Conservation (phyloP, 1,140 invertebrate species). For the Nylanderia fulva region DNA sequence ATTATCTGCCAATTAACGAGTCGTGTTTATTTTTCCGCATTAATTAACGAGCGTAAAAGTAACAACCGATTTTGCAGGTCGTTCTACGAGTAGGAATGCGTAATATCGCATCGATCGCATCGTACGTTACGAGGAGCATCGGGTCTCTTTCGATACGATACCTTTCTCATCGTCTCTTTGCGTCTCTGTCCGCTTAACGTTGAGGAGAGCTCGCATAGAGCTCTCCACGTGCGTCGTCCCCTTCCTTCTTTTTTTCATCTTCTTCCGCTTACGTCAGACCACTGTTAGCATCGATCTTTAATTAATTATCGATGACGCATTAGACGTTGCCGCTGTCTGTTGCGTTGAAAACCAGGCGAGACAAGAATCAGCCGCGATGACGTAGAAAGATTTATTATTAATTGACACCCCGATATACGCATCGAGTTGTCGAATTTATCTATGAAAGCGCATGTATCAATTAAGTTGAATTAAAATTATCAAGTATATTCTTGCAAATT, state of each 20-base stretch:
- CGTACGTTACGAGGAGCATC: slow-evolving; percentile 52
- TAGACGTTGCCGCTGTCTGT: slow-evolving; percentile 58
- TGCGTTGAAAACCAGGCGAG: slow-evolving; percentile 31
- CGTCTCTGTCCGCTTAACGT: slow-evolving; percentile 70
- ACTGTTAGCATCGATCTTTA: slow-evolving; percentile 77
- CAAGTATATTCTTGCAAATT: no score
- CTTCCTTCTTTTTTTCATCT: slow-evolving; percentile 64
- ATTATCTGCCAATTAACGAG: slow-evolving; percentile 84
- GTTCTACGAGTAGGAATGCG: slow-evolving; percentile 21
- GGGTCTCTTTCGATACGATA: slow-evolving; percentile 76
- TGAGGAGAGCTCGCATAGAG: slow-evolving; percentile 66
- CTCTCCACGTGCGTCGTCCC: slow-evolving; percentile 68
- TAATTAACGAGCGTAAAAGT: slow-evolving; percentile 83
- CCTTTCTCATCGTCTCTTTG: slow-evolving; percentile 74
- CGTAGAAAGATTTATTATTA: slow-evolving; percentile 63
- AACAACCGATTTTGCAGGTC: slow-evolving; percentile 60
- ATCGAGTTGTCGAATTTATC: background rate
- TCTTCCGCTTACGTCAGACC: slow-evolving; percentile 71
- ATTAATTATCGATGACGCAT: slow-evolving; percentile 78
- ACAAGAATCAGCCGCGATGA: slow-evolving; percentile 58
- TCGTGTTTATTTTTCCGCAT: slow-evolving; percentile 81
- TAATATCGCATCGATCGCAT: slow-evolving; percentile 72
- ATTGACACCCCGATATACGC: slow-evolving; percentile 17
- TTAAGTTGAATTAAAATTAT: background rate
- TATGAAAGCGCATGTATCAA: background rate